phyloP scores from a whole-genome alignment of 1,140 invertebrate genomes.

The Rhizoglyphus robini region DNA sequence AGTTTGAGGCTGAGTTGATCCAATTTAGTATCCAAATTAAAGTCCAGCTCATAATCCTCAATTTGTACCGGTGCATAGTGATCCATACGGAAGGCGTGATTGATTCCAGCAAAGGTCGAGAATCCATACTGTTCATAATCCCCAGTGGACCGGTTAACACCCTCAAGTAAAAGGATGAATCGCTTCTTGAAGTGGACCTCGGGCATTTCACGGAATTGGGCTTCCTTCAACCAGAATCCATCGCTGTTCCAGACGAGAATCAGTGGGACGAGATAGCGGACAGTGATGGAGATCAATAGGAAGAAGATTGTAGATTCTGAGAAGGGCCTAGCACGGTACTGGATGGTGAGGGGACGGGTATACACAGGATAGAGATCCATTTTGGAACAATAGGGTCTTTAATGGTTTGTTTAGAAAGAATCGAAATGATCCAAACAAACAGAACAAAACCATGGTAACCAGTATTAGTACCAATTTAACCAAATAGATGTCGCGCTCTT shows the following conservation, averaged over 20 bases:
- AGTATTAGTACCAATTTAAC: too few relatives aligned
- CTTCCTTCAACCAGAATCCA: slow-evolving; percentile 5
- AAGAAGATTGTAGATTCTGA: background rate
- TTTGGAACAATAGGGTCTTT: background rate
- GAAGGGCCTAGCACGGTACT: background rate
- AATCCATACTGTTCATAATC: background rate
- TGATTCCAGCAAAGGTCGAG: background rate
- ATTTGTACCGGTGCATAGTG: background rate
- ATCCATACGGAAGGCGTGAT: background rate
- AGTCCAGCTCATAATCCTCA: background rate
- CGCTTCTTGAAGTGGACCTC: background rate
- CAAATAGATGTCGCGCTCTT: too few relatives aligned
- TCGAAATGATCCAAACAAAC: background rate
- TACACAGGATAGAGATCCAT: background rate
- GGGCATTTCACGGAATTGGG: background rate
- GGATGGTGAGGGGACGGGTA: background rate
- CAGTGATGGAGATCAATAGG: background rate
- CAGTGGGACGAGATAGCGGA: slow-evolving; percentile 1
- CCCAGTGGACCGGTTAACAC: background rate
- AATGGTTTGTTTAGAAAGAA: background rate
- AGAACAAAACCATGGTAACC: background rate
- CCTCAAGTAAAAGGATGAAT: background rate
- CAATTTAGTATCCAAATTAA: background rate
- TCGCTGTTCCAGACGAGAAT: background rate
- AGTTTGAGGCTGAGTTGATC: slow-evolving; percentile 4